Evolutionary conservation across 2,113 vertebrate species (phyloP), one percentile per base, ranked within the genome.

Genomic region (Otocyon megalotis): DNA sequence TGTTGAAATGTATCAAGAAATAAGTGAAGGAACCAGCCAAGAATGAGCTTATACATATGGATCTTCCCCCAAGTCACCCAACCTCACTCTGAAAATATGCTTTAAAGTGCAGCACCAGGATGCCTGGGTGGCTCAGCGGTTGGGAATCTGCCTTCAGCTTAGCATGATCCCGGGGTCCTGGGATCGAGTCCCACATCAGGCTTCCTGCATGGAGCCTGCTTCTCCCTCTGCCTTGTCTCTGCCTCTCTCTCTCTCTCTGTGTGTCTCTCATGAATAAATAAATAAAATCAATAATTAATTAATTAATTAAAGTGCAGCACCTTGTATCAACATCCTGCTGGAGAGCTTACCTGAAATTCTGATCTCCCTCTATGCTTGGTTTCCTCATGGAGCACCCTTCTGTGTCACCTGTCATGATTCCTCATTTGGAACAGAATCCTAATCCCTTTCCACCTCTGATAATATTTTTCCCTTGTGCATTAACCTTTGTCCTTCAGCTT

Each of bases 401-500:
- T 93, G 30, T 48, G 63, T 74, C 56, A 12, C 50, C 37, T 85
- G 56, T 81, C 62, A n/a, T 22, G 65, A 5, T 54, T 74, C 3
- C 86, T 90, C 72, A 14, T 93, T 63, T 89, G 82, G 74, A 79
- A 37, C n/a, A 50, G 14, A 43, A 35, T 71, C 28, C 15, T 60
- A 89, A 92, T 65, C 48, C 53, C 22, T 72, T 94, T 76, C 58
- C 60, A 83, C 79, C 58, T 89, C 35, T 62, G 74, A 74, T 35
- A n/a, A 26, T 48, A 81, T 50, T 63, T 94, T 88, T 77, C 37
- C 22, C 74, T 95, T 92, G 16, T 67, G 72, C 58, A 26, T 72
- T 69, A 79, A 37, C 26, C 30, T 96, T 87, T 97, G 65, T 63
- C 88, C 53, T 81, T 97, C 35, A 48, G 15, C 58, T 86, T 89